Base-by-base conservation (phyloP, 2,113 vertebrate species). In the Coryphaenoides rupestris region DNA sequence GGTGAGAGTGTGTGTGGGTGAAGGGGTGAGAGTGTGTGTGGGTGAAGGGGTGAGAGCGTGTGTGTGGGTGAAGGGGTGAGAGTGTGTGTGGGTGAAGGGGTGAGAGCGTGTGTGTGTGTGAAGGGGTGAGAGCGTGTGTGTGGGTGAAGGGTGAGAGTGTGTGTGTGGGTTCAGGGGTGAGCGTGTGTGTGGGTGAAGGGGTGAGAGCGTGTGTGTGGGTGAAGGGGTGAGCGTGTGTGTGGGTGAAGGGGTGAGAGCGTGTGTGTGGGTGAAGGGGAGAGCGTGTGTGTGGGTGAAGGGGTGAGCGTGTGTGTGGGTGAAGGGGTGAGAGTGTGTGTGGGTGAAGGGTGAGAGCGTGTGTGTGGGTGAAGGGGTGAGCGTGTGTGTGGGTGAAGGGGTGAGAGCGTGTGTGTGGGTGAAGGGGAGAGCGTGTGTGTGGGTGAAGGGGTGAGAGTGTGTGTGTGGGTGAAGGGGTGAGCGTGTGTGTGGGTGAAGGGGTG, bases 191-290 rank as follows among this genome's bases (percentile, higher is more conserved):
- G 65, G 58, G 33, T 55, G 79, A 78, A 64, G 69, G 70, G 73
- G 49, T 75, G 78, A 84, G 75, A 40, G 33, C n/a, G n/a, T n/a
- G n/a, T n/a, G 53, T 57, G 55, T 24, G 68, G 73, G 50, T 75
- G 79, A 85, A 76, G 77, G 74, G 76, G 73, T 69, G 71, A 71
- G 77, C 66, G 70, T 3, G 1, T 50, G 54, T 33, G 62, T 68
- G 69, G 64, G 60, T 56, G 63, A 64, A 66, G 66, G 26, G 9
- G 15, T 24, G 56, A 24, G 56, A 13, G 56, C 4, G 56, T 5
- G 6, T 13, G 58, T 69, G 33, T 62, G 60, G 22, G 21, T 21
- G 21, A 56, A 19, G 21, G 55, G 21, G n/a, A 7, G 55, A 65
- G 54, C 16, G 54, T 66, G 9, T 4, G 28, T 62, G 10, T 28